Evolutionary conservation across 2,113 vertebrate species (phyloP).

Genomic region (Todiramphus saurophagus): DNA sequence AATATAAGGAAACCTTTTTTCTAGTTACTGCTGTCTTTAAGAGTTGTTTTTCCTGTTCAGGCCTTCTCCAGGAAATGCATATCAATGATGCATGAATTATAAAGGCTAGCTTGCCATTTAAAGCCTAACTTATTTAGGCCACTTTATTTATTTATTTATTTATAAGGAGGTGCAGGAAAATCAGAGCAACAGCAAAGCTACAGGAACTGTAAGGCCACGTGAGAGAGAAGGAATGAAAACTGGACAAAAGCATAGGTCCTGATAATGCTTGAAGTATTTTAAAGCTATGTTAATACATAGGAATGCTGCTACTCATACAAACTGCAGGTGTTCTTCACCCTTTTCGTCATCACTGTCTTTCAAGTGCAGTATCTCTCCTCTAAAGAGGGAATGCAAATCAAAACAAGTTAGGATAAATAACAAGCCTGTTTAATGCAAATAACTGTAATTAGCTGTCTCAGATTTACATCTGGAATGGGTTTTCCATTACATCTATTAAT

Average conservation of each 20-base stretch:
- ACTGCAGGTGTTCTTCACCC: background rate
- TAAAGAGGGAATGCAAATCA: background rate
- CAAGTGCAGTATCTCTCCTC: background rate
- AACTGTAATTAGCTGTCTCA: background rate
- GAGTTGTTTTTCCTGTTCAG: background rate
- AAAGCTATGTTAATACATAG: background rate
- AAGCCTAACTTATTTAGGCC: background rate
- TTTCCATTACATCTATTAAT: background rate
- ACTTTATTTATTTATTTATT: background rate
- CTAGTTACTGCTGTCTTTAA: background rate
- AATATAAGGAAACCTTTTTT: background rate
- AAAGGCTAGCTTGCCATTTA: conserved; percentile 1
- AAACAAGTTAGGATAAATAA: background rate
- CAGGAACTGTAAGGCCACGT: background rate
- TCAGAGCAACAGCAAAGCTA: background rate
- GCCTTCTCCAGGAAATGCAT: background rate
- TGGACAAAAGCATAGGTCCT: background rate
- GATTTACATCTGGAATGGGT: no score
- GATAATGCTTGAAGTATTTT: background rate
- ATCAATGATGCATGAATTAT: background rate
- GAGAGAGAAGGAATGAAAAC: background rate
- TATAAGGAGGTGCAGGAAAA: background rate
- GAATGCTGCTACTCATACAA: background rate
- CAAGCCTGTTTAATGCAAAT: background rate
- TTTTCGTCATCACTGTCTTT: background rate